Evolutionary conservation across 2,113 vertebrate genomes (phyloP).

Genomic region (Tachuris rubrigastra): DNA sequence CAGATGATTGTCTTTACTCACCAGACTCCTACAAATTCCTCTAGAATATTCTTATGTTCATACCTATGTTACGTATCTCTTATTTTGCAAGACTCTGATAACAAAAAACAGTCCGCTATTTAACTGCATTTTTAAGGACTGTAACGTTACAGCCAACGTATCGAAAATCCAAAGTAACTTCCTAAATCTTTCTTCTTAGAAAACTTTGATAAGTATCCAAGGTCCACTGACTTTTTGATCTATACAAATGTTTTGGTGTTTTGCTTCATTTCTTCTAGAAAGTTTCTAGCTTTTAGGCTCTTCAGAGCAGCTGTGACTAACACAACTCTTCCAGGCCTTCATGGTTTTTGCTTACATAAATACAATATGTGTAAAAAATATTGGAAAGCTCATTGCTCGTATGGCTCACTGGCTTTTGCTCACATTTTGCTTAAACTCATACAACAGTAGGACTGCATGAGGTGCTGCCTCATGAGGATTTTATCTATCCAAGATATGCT

Average conservation of each 20-base stretch:
- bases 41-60: background rate
- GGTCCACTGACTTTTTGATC: background rate
- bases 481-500: background rate
- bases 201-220: background rate
- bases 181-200: background rate
- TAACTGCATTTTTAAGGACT: background rate
- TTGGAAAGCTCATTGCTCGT: background rate
- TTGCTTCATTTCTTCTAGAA: background rate
- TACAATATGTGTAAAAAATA: background rate
- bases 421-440: background rate
- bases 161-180: background rate
- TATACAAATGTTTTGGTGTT: background rate
- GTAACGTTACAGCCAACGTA: background rate
- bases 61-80: background rate
- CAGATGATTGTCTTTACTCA: background rate
- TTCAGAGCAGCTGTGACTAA: background rate
- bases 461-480: background rate
- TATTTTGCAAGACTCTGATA: background rate
- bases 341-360: background rate
- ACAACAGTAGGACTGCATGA: accelerated
- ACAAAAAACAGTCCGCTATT: background rate
- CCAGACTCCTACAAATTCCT: background rate
- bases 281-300: background rate
- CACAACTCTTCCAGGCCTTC: background rate
- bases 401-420: background rate